Conservation (phyloP, 53 echinoderm and acorn worm genomes). For the Paelopatides confundens region DNA sequence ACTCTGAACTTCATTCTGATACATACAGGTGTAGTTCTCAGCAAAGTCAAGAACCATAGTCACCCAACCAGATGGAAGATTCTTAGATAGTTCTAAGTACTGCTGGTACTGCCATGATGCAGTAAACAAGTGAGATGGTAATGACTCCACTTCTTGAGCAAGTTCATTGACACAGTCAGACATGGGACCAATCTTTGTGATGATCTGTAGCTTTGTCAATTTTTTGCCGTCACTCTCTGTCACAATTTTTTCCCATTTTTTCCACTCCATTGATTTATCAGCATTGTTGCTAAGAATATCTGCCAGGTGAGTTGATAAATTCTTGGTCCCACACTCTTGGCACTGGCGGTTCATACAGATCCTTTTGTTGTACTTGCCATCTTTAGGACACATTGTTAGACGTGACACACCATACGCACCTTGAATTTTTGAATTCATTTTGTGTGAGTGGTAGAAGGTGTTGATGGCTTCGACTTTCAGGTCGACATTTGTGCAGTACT, state of each 20-base stretch:
- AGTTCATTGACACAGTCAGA: conserved; percentile 24
- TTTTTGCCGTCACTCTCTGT: neutral
- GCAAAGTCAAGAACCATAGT: conserved; percentile 70
- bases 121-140: conserved; percentile 25
- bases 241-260: neutral
- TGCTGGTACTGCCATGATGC: conserved; percentile 40
- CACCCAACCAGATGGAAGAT: neutral
- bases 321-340: too few relatives aligned
- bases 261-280: conserved; percentile 18
- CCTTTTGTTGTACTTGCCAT: neutral
- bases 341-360: too few relatives aligned
- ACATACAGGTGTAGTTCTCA: conserved; percentile 55
- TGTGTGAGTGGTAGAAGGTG: conserved; percentile 12
- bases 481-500: conserved; percentile 28
- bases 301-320: too few relatives aligned
- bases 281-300: neutral
- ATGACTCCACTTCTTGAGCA: neutral
- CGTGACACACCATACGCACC: conserved; percentile 12
- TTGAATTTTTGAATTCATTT: neutral
- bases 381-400: conserved; percentile 21
- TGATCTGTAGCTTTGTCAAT: neutral
- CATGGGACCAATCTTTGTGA: conserved; percentile 1
- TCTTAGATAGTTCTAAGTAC: neutral
- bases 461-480: conserved; percentile 27
- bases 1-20: conserved; percentile 56